phyloP scores from a whole-genome alignment of 2,888 invertebrate species.

The Andrena trimmerana region DNA sequence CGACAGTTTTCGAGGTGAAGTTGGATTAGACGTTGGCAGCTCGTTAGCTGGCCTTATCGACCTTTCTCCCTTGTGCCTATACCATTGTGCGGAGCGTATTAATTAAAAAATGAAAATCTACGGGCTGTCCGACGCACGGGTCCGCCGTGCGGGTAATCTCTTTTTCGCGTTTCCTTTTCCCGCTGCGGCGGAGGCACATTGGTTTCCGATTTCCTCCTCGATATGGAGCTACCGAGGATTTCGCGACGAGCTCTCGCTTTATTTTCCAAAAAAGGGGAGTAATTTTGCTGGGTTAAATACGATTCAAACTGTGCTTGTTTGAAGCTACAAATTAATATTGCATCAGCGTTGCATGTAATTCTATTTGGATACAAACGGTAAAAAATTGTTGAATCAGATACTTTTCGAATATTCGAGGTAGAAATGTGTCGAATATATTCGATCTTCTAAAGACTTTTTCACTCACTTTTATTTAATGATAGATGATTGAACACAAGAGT shows the following conservation, averaged over 20 bases:
- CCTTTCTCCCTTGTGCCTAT: constrained; percentile 33
- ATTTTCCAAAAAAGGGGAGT: constrained; percentile 25
- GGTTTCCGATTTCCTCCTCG: constrained; percentile 73
- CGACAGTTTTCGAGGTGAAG: constrained; percentile 71
- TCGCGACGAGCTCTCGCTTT: neutral
- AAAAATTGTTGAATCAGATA: no score
- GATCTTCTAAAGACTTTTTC: no score
- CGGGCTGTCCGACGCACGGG: constrained; percentile 55
- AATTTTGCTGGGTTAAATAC: neutral
- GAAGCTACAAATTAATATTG: constrained; percentile 24
- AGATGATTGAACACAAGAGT: no score
- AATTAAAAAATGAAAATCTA: constrained; percentile 71
- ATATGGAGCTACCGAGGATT: constrained; percentile 23
- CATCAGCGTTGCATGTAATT: neutral
- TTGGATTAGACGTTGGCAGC: constrained; percentile 73
- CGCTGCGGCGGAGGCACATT: constrained; percentile 54
- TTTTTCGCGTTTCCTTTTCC: constrained; percentile 29
- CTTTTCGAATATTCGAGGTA: no score
- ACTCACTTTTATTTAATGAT: no score
- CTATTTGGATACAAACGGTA: no score
- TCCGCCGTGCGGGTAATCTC: constrained; percentile 43
- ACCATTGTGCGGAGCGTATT: constrained; percentile 63
- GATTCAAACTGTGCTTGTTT: neutral
- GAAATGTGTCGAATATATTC: no score
- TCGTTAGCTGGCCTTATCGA: constrained; percentile 70